Evolutionary conservation across 2,797 vertebrate genomes (phyloP), one percentile per base, ranked within the genome.

Genomic region (Sitta carolinensis): DNA sequence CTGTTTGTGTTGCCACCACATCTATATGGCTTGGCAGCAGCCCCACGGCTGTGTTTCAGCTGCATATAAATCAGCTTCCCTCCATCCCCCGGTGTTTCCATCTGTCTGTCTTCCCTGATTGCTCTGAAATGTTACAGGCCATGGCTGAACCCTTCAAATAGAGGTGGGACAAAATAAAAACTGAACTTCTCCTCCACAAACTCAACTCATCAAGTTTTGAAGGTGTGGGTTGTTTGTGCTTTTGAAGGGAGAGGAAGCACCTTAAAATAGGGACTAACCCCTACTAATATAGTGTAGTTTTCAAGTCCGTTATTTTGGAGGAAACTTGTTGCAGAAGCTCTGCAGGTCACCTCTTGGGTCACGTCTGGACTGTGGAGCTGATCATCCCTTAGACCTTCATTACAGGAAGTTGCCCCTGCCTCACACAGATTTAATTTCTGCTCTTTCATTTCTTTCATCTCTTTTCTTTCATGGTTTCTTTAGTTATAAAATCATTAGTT

Each of bases 1-100:
- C 94, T 98, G 97, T 98, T 98, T 98, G 97, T 89, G 88, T 91
- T 97, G 97, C 97, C 98, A 97, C 94, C 96, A 92, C 95, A 97
- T 97, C 96, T 96, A 97, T 94, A 89, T 91, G 91, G 95, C 93
- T 97, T 97, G 97, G 97, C 97, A 94, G 95, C 79, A 96, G 94
- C 90, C 87, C 96, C 93, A 87, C 22, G 55, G 89, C 95, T 97
- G 84, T 94, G 85, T 97, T 98, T 97, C 85, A 89, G 97, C 95
- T 97, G 96, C 82, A 88, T 91, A 94, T 95, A 94, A 81, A 94
- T 94, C 91, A 92, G 89, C 83, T 92, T 90, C 64, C n/a, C 19
- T 84, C 86, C 84, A 76, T 94, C 54, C 77, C 67, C 80, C 55
- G 92, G 87, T 95, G 94, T 95, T 96, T 96, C 95, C 96, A 97